phyloP scores from a whole-genome alignment of 2,113 vertebrate species.

The Eidolon helvum region DNA sequence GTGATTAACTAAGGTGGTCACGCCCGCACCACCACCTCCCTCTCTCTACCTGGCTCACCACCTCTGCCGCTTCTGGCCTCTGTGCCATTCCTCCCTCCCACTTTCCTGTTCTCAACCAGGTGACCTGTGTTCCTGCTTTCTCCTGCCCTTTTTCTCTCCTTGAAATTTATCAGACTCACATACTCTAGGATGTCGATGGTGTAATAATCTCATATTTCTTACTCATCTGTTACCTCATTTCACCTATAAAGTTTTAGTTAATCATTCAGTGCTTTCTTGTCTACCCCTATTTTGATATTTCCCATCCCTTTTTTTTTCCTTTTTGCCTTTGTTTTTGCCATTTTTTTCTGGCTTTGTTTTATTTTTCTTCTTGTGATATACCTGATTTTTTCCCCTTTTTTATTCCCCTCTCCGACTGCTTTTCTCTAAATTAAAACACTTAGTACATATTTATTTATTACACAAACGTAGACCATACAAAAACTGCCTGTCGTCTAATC shows the following conservation, averaged over 20 bases:
- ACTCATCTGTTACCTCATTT: background rate
- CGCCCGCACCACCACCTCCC: background rate
- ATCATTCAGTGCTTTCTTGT: background rate
- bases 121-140: background rate
- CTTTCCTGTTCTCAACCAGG: background rate
- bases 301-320: background rate
- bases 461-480: background rate
- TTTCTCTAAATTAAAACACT: background rate
- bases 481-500: background rate
- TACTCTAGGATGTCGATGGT: background rate
- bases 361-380: background rate
- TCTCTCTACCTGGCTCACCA: background rate
- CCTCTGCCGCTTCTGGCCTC: background rate
- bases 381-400: background rate
- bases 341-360: background rate
- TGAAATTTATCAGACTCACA: background rate
- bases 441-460: background rate
- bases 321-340: background rate
- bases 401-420: background rate
- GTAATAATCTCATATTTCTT: background rate
- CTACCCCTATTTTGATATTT: background rate
- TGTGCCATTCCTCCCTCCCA: fast-evolving
- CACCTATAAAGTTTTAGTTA: background rate
- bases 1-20: background rate
- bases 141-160: background rate